Conservation (phyloP, 2,113 vertebrate species). For the Lasiurus cinereus region DNA sequence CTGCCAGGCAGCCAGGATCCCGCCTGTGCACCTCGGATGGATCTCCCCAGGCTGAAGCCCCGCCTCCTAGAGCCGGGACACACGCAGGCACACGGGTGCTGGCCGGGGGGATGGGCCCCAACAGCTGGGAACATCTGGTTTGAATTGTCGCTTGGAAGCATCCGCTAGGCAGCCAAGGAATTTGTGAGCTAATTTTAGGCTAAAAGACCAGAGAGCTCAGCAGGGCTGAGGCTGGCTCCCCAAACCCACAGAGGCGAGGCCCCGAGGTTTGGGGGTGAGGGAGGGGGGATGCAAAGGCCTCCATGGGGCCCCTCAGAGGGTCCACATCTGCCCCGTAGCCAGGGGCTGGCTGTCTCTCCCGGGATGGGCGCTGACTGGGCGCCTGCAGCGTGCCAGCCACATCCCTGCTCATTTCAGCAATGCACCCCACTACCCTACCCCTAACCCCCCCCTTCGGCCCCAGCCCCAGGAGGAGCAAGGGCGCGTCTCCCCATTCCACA, state of each 20-base stretch:
- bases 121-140: conserved; percentile 84
- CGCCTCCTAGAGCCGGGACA: not conserved
- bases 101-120: not conserved
- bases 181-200: conserved; percentile 82
- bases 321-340: fast-evolving
- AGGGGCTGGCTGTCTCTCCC: not conserved
- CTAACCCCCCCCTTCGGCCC: not conserved
- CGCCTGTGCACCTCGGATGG: fast-evolving
- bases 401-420: fast-evolving
- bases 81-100: not conserved
- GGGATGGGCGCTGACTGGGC: fast-evolving
- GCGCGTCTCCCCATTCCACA: not conserved
- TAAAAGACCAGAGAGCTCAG: conserved; percentile 57
- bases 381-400: not conserved
- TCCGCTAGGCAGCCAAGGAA: conserved; percentile 74
- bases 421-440: too few species aligned
- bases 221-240: conserved; percentile 31
- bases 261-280: not conserved
- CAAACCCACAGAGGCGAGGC: conserved; percentile 39
- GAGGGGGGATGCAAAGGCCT: not conserved
- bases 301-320: fast-evolving
- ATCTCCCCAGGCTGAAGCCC: not conserved
- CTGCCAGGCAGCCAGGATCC: not conserved
- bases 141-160: conserved; percentile 71
- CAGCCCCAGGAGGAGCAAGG: too few species aligned